These are phyloP conservation scores for Salvelinus alpinus DNA, from an alignment of 2,113 vertebrate species.

Conservation along the genomic window DNA sequence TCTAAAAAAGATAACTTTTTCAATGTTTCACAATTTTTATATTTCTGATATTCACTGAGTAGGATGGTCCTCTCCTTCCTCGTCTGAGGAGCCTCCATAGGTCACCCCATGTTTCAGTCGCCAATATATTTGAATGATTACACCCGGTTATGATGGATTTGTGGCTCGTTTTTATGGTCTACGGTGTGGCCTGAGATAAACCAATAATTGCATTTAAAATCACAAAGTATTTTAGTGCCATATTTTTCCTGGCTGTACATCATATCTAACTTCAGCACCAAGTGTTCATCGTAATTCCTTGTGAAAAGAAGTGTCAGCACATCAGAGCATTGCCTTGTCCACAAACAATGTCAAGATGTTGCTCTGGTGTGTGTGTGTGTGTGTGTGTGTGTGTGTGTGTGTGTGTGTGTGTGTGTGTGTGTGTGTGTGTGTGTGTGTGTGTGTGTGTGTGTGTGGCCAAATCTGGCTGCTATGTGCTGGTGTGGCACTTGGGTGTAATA, in stretches of 20 bases:
- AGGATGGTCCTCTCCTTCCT: too few species aligned
- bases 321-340: slow-evolving; percentile 46
- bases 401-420: not conserved
- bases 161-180: slow-evolving; percentile 22
- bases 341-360: slow-evolving; percentile 52
- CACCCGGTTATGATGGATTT: not conserved
- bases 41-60: too few species aligned
- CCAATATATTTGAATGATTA: not conserved
- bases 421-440: too few species aligned
- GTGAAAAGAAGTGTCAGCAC: slow-evolving; percentile 54
- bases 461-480: slow-evolving; percentile 53
- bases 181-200: not conserved
- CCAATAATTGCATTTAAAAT: not conserved
- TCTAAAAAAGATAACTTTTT: too few species aligned
- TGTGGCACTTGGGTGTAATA: slow-evolving; percentile 58
- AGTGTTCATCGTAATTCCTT: slow-evolving; percentile 50
- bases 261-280: slow-evolving; percentile 11
- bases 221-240: not conserved
- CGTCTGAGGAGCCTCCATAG: too few species aligned
- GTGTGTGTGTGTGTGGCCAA: slow-evolving; percentile 44
- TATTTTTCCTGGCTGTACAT: not conserved
- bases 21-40: too few species aligned
- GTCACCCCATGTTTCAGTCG: not conserved
- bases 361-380: slow-evolving; percentile 26
- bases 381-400: too few species aligned